A percentile compares a stretch with the other conserved stretches of the same genome.
Evolutionary conservation across 2,113 vertebrate genomes (phyloP).

Genomic region (Cyprinodon brontotheroides): DNA sequence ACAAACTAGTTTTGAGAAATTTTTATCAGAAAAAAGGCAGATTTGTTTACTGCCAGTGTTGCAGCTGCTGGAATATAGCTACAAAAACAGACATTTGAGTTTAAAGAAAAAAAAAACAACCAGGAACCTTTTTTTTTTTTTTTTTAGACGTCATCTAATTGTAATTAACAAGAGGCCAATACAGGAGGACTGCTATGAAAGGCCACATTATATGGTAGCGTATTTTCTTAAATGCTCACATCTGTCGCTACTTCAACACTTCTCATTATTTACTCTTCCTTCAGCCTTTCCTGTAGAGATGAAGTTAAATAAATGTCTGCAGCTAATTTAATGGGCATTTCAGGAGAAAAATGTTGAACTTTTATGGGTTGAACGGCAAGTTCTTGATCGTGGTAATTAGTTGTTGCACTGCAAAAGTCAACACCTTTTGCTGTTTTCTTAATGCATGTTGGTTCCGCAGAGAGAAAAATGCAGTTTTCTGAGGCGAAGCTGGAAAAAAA

Average conservation of each 20-base stretch:
- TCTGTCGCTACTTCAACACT: background rate
- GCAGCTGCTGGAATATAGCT: background rate
- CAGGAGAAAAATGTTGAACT: background rate
- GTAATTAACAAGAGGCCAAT: background rate
- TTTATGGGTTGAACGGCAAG: background rate
- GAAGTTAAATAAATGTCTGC: background rate
- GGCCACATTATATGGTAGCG: too few relatives aligned
- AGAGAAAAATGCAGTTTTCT: background rate
- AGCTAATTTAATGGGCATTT: background rate
- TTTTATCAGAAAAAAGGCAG: background rate
- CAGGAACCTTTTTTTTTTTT: background rate
- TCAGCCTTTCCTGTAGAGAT: background rate
- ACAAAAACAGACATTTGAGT: too few relatives aligned
- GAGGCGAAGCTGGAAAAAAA: background rate
- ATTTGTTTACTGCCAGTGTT: background rate
- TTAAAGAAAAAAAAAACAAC: background rate
- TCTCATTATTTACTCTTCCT: background rate
- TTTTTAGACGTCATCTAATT: background rate
- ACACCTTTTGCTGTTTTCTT: background rate
- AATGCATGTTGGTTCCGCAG: background rate
- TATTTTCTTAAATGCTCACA: slow-evolving; percentile 5
- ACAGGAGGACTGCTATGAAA: background rate
- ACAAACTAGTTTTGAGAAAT: background rate
- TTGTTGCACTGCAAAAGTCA: background rate
- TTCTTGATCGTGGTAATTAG: background rate